A percentile compares a stretch with the other conserved stretches of the same genome.
These are phyloP conservation scores for Monopis laevigella DNA, from an alignment of 2,888 invertebrate genomes.

Conservation along the genomic window DNA sequence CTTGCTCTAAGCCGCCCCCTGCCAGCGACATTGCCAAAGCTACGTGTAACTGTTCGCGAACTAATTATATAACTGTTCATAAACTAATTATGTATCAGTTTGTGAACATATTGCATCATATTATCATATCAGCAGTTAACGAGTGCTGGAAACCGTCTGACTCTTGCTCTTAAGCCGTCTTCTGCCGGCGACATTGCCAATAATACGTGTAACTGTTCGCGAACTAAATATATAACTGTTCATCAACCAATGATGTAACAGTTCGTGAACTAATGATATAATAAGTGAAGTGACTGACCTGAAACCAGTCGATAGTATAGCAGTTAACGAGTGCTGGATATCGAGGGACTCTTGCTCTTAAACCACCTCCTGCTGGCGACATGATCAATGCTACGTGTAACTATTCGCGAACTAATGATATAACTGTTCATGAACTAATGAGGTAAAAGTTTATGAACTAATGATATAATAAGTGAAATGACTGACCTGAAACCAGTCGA, in stretches of 20 bases:
- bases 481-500: conserved; percentile 89
- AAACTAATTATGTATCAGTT: too few species aligned
- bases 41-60: conserved; percentile 90
- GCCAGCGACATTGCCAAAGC: conserved; percentile 90
- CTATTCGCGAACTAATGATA: conserved; percentile 88
- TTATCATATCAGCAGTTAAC: too few species aligned
- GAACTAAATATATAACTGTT: too few species aligned
- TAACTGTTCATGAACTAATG: too few species aligned
- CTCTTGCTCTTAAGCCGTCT: conserved; percentile 80
- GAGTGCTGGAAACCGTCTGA: conserved; percentile 91
- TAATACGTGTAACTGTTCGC: conserved; percentile 90
- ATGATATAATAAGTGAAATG: too few species aligned
- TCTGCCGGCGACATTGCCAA: conserved; percentile 93
- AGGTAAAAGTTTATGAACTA: too few species aligned
- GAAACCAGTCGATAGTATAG: conserved; percentile 97
- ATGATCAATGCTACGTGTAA: conserved; percentile 89
- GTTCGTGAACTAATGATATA: too few species aligned
- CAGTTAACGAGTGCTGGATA: conserved; percentile 95
- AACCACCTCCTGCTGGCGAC: conserved; percentile 89
- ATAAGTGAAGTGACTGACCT: conserved; percentile 52
- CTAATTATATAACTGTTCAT: conserved; percentile 85
- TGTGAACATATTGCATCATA: too few species aligned
- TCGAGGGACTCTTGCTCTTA: conserved; percentile 84
- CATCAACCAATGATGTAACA: too few species aligned
- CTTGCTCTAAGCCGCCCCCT: too few species aligned